Evolutionary conservation across 2,797 vertebrate species (phyloP), one percentile per base, ranked within the genome.

Genomic region (Apogon hyalosoma): DNA sequence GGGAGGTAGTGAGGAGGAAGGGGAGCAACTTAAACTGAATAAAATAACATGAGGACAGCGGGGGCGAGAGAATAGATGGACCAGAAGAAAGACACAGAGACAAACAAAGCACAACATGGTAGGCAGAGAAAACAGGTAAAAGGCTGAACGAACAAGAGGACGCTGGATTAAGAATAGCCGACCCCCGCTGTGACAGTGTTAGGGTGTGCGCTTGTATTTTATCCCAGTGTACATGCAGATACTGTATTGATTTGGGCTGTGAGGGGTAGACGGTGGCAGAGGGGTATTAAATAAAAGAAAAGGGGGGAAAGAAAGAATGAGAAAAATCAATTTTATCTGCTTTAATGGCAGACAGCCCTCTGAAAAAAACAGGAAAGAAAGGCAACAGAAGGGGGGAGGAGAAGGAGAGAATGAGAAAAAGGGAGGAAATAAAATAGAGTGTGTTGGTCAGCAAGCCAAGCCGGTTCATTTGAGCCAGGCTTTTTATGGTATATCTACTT

Each of bases 261-360:
- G 75, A 80, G 80, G 87, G 73, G 81, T 69, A 81, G 79, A 83
- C 64, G 53, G 79, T 73, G 82, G 63, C 75, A 82, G 72, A 67
- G 61, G 75, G 71, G 83, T 85, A 83, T 92, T 91, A 84, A 87
- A 91, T 90, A 87, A 88, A 90, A 85, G 75, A 75, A 82, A 71
- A 51, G 33, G 62, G 55, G 52, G 33, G 4, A 1, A 40, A 56
- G 65, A 59, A 56, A 40, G 66, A 62, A 75, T 73, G 57, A 63
- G 69, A 56, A 82, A 77, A 88, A 92, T 90, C 84, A 77, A 90
- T 86, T 79, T 19, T 54, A 47, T 69, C 55, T 65, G 50, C 81
- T 84, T 83, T 90, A 90, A 87, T 87, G 79, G 75, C 67, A 69
- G 83, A 64, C 45, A 42, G 45, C 15, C n/a, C n/a, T 69, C n/a